phyloP scores from a whole-genome alignment of 2,113 vertebrate genomes.

The Chaetops frenatus region DNA sequence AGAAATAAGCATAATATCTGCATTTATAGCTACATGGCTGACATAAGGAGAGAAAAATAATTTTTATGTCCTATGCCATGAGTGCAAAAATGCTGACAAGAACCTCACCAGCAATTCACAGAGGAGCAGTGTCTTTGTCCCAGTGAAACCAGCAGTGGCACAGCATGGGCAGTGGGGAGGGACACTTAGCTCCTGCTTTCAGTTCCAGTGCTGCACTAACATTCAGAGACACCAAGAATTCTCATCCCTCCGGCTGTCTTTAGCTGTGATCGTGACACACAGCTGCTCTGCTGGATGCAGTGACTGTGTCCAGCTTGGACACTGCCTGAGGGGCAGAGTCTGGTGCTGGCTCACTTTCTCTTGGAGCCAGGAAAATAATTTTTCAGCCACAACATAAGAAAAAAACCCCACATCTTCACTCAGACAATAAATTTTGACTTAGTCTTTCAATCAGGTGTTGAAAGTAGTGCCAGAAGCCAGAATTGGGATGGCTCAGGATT shows the following conservation, averaged over 20 bases:
- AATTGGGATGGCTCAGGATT: neutral
- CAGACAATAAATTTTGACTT: neutral
- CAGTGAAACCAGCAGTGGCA: neutral
- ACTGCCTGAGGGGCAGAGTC: neutral
- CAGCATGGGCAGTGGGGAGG: fast-evolving
- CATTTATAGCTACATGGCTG: neutral
- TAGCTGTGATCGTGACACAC: neutral
- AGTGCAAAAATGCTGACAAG: neutral
- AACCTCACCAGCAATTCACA: neutral
- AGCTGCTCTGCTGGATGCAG: neutral
- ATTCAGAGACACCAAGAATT: no score
- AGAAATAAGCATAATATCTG: neutral
- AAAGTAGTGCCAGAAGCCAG: neutral
- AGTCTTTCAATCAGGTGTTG: neutral
- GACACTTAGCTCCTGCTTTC: neutral
- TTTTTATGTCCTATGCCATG: neutral
- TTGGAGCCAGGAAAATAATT: neutral
- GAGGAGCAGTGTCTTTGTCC: neutral
- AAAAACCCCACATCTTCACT: neutral
- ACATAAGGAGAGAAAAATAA: neutral
- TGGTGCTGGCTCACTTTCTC: neutral
- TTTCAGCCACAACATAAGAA: neutral
- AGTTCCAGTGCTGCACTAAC: neutral
- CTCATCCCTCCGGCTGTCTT: neutral
- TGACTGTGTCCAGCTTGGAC: neutral